phyloP scores from a whole-genome alignment of 2,797 vertebrate species.

The Bovichtus variegatus region DNA sequence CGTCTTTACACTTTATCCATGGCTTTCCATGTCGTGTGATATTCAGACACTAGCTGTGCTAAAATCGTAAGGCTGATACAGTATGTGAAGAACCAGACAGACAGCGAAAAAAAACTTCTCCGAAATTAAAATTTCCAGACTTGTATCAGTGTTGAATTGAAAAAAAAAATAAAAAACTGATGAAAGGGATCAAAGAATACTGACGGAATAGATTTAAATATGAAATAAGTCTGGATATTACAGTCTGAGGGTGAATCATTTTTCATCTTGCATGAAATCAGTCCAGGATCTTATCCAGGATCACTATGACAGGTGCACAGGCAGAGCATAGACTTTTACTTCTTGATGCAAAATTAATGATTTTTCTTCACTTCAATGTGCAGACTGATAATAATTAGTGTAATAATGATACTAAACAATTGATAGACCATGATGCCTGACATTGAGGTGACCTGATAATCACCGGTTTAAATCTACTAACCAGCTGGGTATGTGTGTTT shows the following conservation, averaged over 20 bases:
- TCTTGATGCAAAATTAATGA: not conserved
- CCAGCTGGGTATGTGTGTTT: not conserved
- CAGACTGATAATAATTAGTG: not conserved
- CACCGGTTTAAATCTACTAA: conserved; percentile 1
- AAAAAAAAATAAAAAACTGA: conserved; percentile 33
- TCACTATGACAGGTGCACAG: conserved; percentile 11
- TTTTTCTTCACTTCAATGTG: not conserved
- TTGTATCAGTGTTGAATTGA: conserved; percentile 16
- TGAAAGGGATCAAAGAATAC: conserved; percentile 47
- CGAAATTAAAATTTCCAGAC: conserved; percentile 29
- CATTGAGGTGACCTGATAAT: conserved; percentile 1
- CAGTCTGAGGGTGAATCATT: conserved; percentile 17
- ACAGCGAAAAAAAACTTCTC: conserved; percentile 5
- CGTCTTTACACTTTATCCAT: not conserved
- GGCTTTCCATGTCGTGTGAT: not conserved
- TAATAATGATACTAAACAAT: not conserved
- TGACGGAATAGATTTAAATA: conserved; percentile 45
- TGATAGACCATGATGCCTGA: not conserved
- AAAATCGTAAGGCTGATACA: not conserved
- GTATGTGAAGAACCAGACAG: not conserved
- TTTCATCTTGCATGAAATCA: conserved; percentile 36
- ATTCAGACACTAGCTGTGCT: not conserved
- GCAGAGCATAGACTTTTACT: not conserved
- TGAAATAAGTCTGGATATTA: conserved; percentile 49
- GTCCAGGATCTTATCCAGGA: conserved; percentile 16